Evolutionary conservation across 2,888 invertebrate genomes (phyloP).

Genomic region (Campopleginae sp.): DNA sequence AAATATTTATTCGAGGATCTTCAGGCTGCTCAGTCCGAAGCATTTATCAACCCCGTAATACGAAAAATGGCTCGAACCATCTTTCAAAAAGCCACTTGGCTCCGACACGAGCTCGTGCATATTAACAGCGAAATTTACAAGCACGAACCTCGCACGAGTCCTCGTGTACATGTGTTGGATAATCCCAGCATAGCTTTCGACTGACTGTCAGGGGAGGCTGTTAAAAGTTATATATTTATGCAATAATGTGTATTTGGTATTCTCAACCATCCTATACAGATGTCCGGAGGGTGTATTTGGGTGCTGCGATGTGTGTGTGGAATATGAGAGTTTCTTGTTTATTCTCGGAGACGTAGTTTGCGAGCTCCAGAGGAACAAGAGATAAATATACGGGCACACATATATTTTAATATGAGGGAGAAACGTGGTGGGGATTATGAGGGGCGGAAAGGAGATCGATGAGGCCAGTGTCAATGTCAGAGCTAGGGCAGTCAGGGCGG

Average conservation of each 20-base stretch:
- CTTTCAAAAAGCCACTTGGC: background rate
- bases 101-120: background rate
- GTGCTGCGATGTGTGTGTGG: background rate
- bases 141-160: background rate
- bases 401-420: background rate
- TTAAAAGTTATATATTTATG: background rate
- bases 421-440: slow-evolving; percentile 29
- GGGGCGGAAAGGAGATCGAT: slow-evolving; percentile 71
- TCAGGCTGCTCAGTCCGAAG: no score
- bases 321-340: slow-evolving; percentile 29
- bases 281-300: background rate
- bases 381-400: background rate
- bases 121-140: background rate
- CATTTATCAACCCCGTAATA: background rate
- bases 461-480: slow-evolving; percentile 81
- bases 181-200: slow-evolving; percentile 55
- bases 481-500: slow-evolving; percentile 73
- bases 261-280: slow-evolving; percentile 58
- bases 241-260: slow-evolving; percentile 40
- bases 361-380: background rate
- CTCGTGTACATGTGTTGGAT: slow-evolving; percentile 29
- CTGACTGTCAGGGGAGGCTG: slow-evolving; percentile 42
- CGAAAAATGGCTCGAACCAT: background rate
- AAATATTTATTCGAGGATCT: background rate
- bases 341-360: background rate